These are phyloP conservation scores for Coptodon rendalli DNA, from an alignment of 2,113 vertebrate genomes.

Conservation along the genomic window DNA sequence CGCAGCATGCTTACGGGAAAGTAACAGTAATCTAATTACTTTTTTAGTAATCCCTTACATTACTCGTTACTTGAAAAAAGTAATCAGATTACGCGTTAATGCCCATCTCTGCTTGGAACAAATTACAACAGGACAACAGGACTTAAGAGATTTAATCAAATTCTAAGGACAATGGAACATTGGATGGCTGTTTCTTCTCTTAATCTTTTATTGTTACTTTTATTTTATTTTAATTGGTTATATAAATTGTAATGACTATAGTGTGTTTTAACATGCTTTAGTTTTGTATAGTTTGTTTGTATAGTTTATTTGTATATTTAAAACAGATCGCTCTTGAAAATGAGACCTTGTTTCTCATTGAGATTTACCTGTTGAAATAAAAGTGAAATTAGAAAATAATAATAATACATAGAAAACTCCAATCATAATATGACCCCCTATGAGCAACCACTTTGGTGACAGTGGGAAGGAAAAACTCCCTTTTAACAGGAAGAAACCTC, in stretches of 20 bases:
- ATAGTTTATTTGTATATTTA: neutral
- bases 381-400: neutral
- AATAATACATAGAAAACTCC: neutral
- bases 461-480: neutral
- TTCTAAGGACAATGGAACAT: neutral
- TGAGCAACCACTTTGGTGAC: neutral
- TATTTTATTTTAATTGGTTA: neutral
- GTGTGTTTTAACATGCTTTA: neutral
- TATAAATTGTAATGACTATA: neutral
- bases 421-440: rapidly evolving
- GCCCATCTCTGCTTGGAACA: neutral
- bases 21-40: neutral
- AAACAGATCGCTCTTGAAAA: neutral
- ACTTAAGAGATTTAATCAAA: neutral
- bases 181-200: neutral
- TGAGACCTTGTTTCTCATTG: neutral
- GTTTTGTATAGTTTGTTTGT: neutral
- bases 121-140: neutral
- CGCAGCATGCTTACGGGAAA: neutral
- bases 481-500: neutral
- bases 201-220: neutral
- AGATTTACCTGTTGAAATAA: neutral
- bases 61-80: neutral
- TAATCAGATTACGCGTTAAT: neutral
- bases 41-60: neutral